Evolutionary conservation across 2,888 invertebrate genomes (phyloP), one percentile per base, ranked within the genome.

Genomic region (Aphidoletes aphidimyza): DNA sequence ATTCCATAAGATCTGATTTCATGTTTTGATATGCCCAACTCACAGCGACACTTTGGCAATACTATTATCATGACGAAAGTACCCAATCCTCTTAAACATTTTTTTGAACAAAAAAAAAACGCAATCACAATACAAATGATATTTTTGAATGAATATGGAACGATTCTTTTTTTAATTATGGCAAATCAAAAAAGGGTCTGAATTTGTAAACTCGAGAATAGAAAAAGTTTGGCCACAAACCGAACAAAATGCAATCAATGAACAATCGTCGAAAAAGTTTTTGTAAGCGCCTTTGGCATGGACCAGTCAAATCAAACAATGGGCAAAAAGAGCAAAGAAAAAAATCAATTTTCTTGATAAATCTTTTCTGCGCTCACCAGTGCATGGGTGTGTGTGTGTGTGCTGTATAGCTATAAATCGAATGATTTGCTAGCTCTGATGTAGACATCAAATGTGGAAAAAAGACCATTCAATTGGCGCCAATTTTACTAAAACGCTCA

Each of bases 261-360:
- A n/a, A n/a, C n/a, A n/a, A n/a, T n/a, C n/a, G n/a, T n/a, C n/a
- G n/a, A n/a, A n/a, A 47, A 47, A 47, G 8, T 47, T 47, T 47
- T 14, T 17, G 17, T 22, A 54, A 54, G n/a, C 22, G 54, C n/a
- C 54, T 3, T 54, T 54, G 54, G 54, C 22, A 54, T 22, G 22
- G 22, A 54, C 22, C n/a, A n/a, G 22, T 22, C 6, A 22, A 22
- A 54, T 14, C 47, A 14, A 69, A 19, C 6, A 49, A 9, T 11
- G 22, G 9, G 22, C 9, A 69, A 30, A 1, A n/a, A n/a, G 11
- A 9, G 3, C 17, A 19, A 3, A 19, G 11, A 8, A 54, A 54
- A 69, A 69, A 69, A 69, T 69, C 69, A 69, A 69, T 69, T 69
- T 69, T 69, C 69, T 30, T 34, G 30, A 69, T 69, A 30, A 26